Evolutionary conservation across 2,797 vertebrate species (phyloP).

Genomic region (Kryptolebias ocellatus): DNA sequence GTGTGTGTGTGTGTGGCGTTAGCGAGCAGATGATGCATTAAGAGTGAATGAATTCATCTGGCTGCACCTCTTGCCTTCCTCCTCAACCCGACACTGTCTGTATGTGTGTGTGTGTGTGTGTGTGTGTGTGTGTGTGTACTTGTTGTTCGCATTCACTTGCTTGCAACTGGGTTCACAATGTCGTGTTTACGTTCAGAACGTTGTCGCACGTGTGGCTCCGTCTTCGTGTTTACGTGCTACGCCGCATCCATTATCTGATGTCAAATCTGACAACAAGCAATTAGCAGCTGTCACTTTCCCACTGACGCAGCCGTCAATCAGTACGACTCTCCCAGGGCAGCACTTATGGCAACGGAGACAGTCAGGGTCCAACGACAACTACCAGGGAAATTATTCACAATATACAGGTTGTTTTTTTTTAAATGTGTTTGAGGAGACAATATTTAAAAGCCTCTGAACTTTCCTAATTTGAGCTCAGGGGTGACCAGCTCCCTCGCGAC

Average conservation of each 20-base stretch:
- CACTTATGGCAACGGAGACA: constrained; percentile 11
- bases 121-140: constrained; percentile 9
- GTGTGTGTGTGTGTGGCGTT: constrained; percentile 18
- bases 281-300: constrained; percentile 39
- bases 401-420: too few species aligned
- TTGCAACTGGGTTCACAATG: not conserved
- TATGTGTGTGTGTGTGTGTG: constrained; percentile 7
- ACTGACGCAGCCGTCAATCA: constrained; percentile 60
- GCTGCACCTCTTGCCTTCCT: constrained; percentile 51
- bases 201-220: not conserved
- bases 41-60: constrained; percentile 67
- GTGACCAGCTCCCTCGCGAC: too few species aligned
- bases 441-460: too few species aligned
- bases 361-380: constrained; percentile 1
- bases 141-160: not conserved
- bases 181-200: constrained; percentile 7
- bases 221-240: not conserved
- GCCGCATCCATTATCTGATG: constrained; percentile 8
- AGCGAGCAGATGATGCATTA: constrained; percentile 54
- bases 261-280: constrained; percentile 19
- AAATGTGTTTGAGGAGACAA: too few species aligned
- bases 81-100: too few species aligned
- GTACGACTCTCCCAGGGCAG: constrained; percentile 1
- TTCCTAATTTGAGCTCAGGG: too few species aligned
- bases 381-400: too few species aligned